Percentiles rank a stretch among this genome's conserved stretches.
Conservation (phyloP, 2,888 invertebrate species). For the Criorhina ranunculi region DNA sequence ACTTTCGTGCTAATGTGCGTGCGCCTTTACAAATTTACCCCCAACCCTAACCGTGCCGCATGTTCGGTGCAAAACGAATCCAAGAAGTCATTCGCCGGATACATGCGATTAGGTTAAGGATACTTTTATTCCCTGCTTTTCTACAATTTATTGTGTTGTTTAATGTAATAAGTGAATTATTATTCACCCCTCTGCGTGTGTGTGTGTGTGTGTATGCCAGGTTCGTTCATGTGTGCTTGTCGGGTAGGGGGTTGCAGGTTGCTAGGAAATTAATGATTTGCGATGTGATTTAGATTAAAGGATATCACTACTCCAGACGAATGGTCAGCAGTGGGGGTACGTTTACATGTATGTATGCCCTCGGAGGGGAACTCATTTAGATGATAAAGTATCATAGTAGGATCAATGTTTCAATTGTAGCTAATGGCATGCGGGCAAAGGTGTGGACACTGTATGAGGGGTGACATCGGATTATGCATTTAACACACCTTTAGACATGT, state of each 20-base stretch:
- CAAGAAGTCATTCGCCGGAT: slow-evolving; percentile 82
- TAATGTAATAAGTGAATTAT: slow-evolving; percentile 76
- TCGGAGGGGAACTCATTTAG: slow-evolving; percentile 13
- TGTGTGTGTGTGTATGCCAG: slow-evolving; percentile 1
- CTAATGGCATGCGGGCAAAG: slow-evolving; percentile 16
- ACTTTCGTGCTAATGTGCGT: slow-evolving; percentile 73
- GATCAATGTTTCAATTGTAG: slow-evolving; percentile 65
- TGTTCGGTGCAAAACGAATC: slow-evolving; percentile 60
- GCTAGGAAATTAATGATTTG: slow-evolving; percentile 68
- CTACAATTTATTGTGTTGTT: slow-evolving; percentile 76
- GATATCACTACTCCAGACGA: slow-evolving; percentile 53
- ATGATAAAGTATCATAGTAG: slow-evolving; percentile 56
- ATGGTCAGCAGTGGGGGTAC: slow-evolving; percentile 39
- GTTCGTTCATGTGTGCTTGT: slow-evolving; percentile 40
- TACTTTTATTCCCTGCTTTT: slow-evolving; percentile 73
- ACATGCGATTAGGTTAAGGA: slow-evolving; percentile 83
- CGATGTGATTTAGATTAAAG: slow-evolving; percentile 74
- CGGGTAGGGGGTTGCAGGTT: slow-evolving; percentile 6
- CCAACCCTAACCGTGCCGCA: neutral
- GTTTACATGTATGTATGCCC: neutral
- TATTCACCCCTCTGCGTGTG: slow-evolving; percentile 63
- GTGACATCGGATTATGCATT: slow-evolving; percentile 32
- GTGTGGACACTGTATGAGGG: slow-evolving; percentile 38
- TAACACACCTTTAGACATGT: slow-evolving; percentile 44
- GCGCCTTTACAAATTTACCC: slow-evolving; percentile 48